phyloP scores from a whole-genome alignment of 1,140 invertebrate genomes.

The Drosophila setifemur region DNA sequence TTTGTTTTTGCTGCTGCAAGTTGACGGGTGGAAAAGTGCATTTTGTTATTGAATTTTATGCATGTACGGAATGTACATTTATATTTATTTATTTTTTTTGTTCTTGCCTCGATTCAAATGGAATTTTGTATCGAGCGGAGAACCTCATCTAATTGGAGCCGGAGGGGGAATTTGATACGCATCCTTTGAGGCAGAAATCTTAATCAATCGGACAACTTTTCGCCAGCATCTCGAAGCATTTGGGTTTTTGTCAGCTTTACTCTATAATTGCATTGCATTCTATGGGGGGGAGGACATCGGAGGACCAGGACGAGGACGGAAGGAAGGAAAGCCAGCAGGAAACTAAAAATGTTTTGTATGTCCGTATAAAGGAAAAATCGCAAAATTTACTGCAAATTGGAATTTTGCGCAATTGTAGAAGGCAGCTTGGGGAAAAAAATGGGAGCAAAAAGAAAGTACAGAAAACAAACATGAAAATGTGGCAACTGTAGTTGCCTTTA shows the following conservation, averaged over 20 bases:
- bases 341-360: slow-evolving; percentile 81
- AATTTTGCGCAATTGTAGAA: slow-evolving; percentile 82
- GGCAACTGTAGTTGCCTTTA: slow-evolving; percentile 52
- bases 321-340: slow-evolving; percentile 71
- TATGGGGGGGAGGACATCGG: not conserved
- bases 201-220: slow-evolving; percentile 38
- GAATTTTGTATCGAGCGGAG: slow-evolving; percentile 3
- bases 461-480: slow-evolving; percentile 42
- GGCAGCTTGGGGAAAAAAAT: slow-evolving; percentile 46
- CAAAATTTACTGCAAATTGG: slow-evolving; percentile 83
- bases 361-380: slow-evolving; percentile 81
- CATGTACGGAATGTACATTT: slow-evolving; percentile 6
- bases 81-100: not conserved
- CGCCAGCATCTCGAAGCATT: slow-evolving; percentile 11
- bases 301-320: slow-evolving; percentile 1
- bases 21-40: slow-evolving; percentile 63
- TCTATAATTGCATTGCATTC: slow-evolving; percentile 34
- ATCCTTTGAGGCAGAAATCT: slow-evolving; percentile 12
- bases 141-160: slow-evolving; percentile 12
- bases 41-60: slow-evolving; percentile 74
- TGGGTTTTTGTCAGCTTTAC: slow-evolving; percentile 41
- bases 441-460: slow-evolving; percentile 25
- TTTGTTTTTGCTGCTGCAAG: slow-evolving; percentile 58
- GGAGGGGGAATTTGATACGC: slow-evolving; percentile 4
- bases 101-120: not conserved